Conservation (phyloP, 1,140 invertebrate genomes). For the Habropoda laboriosa region DNA sequence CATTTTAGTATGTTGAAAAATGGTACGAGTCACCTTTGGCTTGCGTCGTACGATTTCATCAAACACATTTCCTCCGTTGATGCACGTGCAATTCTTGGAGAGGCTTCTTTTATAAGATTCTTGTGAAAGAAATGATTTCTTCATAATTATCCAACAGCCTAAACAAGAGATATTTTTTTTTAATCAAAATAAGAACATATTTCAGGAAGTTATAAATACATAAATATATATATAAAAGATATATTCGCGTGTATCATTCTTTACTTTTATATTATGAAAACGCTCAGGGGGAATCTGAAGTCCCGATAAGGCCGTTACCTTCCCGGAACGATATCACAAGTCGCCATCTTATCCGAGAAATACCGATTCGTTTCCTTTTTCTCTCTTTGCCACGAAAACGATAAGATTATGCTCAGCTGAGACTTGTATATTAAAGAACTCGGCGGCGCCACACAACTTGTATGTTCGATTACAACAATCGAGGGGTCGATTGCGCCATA, state of each 20-base stretch:
- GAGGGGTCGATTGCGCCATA: background rate
- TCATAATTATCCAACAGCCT: conserved; percentile 10
- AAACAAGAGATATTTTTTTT: background rate
- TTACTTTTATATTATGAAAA: background rate
- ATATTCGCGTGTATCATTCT: background rate
- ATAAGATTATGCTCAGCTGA: conserved; percentile 11
- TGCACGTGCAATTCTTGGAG: background rate
- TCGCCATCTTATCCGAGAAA: conserved; percentile 10
- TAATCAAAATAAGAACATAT: background rate
- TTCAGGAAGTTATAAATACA: background rate
- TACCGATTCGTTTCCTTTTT: background rate
- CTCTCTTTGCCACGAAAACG: background rate
- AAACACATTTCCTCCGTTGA: background rate
- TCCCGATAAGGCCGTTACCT: conserved; percentile 27
- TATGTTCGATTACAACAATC: background rate
- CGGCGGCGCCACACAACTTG: background rate
- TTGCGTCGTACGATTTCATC: background rate
- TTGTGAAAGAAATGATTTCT: background rate
- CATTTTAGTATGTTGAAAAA: conserved; percentile 64
- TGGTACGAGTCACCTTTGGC: conserved; percentile 34
- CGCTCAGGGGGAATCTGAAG: background rate
- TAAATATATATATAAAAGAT: no score
- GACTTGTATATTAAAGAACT: background rate
- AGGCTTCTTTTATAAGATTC: background rate
- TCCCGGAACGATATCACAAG: conserved; percentile 23